phyloP scores from a whole-genome alignment of 1,140 invertebrate species.

The Penaeus chinensis region DNA sequence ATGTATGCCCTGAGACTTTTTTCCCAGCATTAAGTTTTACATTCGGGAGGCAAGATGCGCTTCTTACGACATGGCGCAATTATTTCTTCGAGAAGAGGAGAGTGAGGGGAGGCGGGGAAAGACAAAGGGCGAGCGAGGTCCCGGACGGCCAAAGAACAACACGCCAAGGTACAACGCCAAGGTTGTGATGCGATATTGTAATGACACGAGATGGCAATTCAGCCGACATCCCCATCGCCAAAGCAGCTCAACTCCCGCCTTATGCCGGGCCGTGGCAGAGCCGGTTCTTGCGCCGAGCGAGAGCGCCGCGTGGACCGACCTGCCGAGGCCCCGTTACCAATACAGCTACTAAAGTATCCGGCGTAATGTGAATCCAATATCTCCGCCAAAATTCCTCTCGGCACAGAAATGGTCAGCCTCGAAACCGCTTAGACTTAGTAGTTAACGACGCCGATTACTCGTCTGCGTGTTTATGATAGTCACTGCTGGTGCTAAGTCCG shows the following conservation, averaged over 20 bases:
- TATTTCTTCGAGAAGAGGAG: background rate
- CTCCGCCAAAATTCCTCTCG: constrained; percentile 54
- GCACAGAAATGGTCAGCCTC: constrained; percentile 57
- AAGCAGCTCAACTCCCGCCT: constrained; percentile 1
- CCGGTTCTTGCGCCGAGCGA: constrained; percentile 3
- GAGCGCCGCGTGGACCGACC: constrained; percentile 11
- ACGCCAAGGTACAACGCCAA: constrained; percentile 49
- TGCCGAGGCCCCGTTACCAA: constrained; percentile 46
- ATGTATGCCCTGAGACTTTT: constrained; percentile 43
- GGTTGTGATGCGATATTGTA: background rate
- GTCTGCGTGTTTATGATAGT: constrained; percentile 58
- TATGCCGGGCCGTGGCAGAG: constrained; percentile 30
- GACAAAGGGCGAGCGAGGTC: background rate
- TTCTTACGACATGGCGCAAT: background rate
- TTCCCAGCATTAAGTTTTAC: constrained; percentile 50
- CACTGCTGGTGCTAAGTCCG: constrained; percentile 53
- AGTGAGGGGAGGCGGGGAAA: too few relatives aligned
- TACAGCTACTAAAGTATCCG: constrained; percentile 58
- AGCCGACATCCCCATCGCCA: constrained; percentile 7
- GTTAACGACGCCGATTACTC: constrained; percentile 60
- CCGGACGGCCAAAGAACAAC: constrained; percentile 50
- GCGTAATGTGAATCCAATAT: constrained; percentile 58
- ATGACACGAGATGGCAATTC: background rate
- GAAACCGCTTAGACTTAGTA: constrained; percentile 59
- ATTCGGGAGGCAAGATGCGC: constrained; percentile 45